Evolutionary conservation across 2,113 vertebrate genomes (phyloP).

Genomic region (Hemicordylus capensis): DNA sequence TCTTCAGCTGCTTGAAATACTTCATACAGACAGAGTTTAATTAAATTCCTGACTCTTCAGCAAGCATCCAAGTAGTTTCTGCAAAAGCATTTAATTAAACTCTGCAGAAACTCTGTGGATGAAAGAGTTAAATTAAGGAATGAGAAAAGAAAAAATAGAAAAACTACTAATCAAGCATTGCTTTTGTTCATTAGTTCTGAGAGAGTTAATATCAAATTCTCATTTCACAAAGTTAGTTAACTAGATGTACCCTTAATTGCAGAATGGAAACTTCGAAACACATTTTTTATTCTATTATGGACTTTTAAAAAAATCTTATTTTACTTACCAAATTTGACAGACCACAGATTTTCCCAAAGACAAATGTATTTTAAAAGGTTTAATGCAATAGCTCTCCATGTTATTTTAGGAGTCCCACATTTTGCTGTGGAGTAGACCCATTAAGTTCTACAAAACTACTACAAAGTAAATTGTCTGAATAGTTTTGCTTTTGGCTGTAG

Average conservation of each 20-base stretch:
- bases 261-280: neutral
- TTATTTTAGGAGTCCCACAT: neutral
- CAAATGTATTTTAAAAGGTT: neutral
- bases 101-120: slow-evolving; percentile 54
- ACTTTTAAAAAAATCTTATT: neutral
- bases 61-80: slow-evolving; percentile 43
- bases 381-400: neutral
- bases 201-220: slow-evolving; percentile 69
- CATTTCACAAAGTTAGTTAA: slow-evolving; percentile 36
- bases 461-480: neutral
- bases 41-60: slow-evolving; percentile 40
- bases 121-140: slow-evolving; percentile 74
- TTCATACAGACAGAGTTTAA: slow-evolving; percentile 31
- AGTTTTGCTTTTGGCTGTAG: neutral
- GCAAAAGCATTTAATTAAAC: slow-evolving; percentile 69
- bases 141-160: slow-evolving; percentile 50
- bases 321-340: neutral
- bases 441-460: neutral
- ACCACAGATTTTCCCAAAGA: neutral
- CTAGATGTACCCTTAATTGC: neutral
- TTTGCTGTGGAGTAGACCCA: neutral
- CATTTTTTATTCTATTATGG: neutral
- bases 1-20: slow-evolving; percentile 57
- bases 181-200: slow-evolving; percentile 46
- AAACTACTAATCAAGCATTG: slow-evolving; percentile 35